phyloP scores from a whole-genome alignment of 2,797 vertebrate genomes.

The Ceyx erithaca region DNA sequence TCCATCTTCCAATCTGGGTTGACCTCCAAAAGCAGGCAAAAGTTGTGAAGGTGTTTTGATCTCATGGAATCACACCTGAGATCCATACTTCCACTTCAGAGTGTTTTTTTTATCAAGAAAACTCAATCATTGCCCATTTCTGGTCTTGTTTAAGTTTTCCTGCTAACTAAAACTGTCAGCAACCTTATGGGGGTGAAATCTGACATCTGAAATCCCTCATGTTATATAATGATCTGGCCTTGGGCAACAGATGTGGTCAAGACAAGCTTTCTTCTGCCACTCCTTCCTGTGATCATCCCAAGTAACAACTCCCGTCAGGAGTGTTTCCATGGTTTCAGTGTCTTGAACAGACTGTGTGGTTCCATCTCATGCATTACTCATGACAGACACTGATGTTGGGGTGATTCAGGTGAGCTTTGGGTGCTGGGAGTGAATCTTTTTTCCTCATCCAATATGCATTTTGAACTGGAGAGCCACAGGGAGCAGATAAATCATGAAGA shows the following conservation, averaged over 20 bases:
- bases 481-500: not conserved
- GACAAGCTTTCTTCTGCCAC: not conserved
- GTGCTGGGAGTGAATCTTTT: not conserved
- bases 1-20: not conserved
- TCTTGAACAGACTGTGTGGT: constrained; percentile 48
- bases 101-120: not conserved
- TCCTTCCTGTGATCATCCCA: constrained; percentile 1
- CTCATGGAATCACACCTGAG: not conserved
- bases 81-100: not conserved
- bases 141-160: not conserved
- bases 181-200: not conserved
- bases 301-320: not conserved
- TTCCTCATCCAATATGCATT: not conserved
- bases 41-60: not conserved
- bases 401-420: constrained; percentile 41
- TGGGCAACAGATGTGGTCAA: not conserved
- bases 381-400: constrained; percentile 12
- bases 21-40: not conserved
- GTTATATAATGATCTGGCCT: not conserved
- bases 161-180: not conserved
- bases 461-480: not conserved
- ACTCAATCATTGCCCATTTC: not conserved
- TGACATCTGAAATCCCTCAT: not conserved
- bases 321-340: constrained; percentile 44
- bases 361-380: constrained; percentile 47